These are phyloP conservation scores for Mycogona germanica DNA, from an alignment of 2,888 invertebrate genomes.

Conservation along the genomic window DNA sequence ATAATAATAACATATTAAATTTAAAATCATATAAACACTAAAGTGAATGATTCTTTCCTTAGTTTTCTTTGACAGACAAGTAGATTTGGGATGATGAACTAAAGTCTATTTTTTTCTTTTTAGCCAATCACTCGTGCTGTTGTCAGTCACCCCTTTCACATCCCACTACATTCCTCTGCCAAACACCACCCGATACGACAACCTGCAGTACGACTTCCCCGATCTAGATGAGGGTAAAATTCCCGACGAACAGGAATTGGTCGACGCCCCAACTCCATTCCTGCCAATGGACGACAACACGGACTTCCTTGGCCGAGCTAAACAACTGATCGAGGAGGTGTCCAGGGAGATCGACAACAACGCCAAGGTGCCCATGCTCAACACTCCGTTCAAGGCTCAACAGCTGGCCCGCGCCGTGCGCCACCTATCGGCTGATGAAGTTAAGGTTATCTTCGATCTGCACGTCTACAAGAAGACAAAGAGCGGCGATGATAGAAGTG, in stretches of 20 bases:
- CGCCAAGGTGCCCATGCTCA: not conserved
- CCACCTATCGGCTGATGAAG: not conserved
- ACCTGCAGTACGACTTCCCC: constrained; percentile 6
- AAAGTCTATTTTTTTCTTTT: not conserved
- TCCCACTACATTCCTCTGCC: not conserved
- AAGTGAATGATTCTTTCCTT: too few relatives aligned
- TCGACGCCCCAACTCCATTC: not conserved
- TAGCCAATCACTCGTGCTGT: not conserved
- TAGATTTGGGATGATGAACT: too few relatives aligned
- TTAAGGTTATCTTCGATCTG: not conserved
- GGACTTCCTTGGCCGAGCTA: not conserved
- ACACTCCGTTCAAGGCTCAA: not conserved
- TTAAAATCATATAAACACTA: too few relatives aligned
- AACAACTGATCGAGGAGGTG: not conserved
- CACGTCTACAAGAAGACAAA: not conserved
- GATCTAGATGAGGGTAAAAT: not conserved
- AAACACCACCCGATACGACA: not conserved
- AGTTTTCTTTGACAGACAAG: too few relatives aligned
- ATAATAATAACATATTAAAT: too few relatives aligned
- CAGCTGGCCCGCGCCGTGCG: not conserved
- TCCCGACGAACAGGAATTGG: not conserved
- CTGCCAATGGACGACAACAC: not conserved
- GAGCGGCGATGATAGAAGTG: not conserved
- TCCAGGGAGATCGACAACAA: not conserved
- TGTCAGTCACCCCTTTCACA: not conserved